A percentile compares a stretch with the other conserved stretches of the same genome.
Conservation (phyloP, 2,888 invertebrate species). For the Cephus pulcher region DNA sequence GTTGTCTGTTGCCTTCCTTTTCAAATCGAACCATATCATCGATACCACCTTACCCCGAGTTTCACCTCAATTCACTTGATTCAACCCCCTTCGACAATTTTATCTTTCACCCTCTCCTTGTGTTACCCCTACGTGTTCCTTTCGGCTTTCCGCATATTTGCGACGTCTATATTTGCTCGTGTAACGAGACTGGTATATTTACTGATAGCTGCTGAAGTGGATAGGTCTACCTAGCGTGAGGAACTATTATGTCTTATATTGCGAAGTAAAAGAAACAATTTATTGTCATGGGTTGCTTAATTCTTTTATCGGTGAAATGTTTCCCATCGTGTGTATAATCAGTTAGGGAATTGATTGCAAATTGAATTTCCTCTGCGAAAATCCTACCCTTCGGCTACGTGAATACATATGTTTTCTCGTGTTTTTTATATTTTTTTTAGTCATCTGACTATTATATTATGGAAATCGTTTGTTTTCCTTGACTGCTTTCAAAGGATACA, state of each 20-base stretch:
- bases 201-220: background rate
- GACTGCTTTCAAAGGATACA: background rate
- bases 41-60: background rate
- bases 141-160: constrained; percentile 8
- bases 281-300: background rate
- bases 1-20: background rate
- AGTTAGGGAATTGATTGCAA: background rate
- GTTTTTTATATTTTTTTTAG: background rate
- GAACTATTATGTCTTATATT: background rate
- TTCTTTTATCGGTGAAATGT: background rate
- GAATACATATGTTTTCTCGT: background rate
- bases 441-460: background rate
- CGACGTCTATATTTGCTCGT: constrained; percentile 17
- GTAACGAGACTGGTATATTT: background rate
- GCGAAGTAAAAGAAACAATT: background rate
- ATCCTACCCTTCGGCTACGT: background rate
- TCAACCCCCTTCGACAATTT: background rate
- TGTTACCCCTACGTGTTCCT: background rate
- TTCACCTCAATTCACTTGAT: background rate
- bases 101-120: background rate
- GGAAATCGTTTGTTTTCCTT: background rate
- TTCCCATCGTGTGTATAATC: background rate
- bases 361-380: background rate
- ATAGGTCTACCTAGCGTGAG: background rate
- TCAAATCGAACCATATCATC: background rate